These are phyloP conservation scores for Dicycla oo DNA, from an alignment of 2,888 invertebrate species.

Conservation along the genomic window DNA sequence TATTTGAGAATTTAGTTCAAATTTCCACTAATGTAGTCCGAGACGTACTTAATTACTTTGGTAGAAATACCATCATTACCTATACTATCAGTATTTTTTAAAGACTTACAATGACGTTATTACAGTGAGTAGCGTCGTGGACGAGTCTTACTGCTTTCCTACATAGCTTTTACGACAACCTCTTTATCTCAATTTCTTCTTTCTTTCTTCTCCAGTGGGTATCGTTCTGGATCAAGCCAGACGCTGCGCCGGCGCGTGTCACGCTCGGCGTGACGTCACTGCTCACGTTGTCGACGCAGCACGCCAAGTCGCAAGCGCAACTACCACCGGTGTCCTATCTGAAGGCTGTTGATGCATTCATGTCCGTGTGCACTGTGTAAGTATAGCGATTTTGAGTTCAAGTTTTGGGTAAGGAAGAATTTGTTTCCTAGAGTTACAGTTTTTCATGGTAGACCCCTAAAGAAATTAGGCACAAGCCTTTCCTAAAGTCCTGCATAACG, in stretches of 20 bases:
- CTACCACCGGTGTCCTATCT: slow-evolving; percentile 98
- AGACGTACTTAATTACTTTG: too few relatives aligned
- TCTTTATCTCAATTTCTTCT: neutral
- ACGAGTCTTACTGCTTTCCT: too few relatives aligned
- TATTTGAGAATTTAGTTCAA: too few relatives aligned
- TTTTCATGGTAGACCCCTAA: neutral
- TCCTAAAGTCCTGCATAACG: too few relatives aligned
- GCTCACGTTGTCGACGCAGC: slow-evolving; percentile 97
- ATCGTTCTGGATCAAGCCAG: slow-evolving; percentile 98
- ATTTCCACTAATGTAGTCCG: too few relatives aligned
- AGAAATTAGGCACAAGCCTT: neutral
- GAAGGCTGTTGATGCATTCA: slow-evolving; percentile 97
- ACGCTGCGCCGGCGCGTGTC: slow-evolving; percentile 97
- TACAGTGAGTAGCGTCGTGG: too few relatives aligned
- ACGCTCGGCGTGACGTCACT: slow-evolving; percentile 97
- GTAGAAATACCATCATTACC: too few relatives aligned
- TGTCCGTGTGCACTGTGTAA: slow-evolving; percentile 97
- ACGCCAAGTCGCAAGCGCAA: slow-evolving; percentile 98
- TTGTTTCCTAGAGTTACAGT: too few relatives aligned
- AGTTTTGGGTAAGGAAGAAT: too few relatives aligned
- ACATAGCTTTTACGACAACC: too few relatives aligned
- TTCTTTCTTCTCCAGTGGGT: slow-evolving; percentile 92
- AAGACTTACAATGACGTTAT: too few relatives aligned
- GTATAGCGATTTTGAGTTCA: slow-evolving; percentile 73
- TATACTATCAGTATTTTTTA: too few relatives aligned